Conservation (phyloP, 1,140 invertebrate species). For the Aphelinus atriplicis region DNA sequence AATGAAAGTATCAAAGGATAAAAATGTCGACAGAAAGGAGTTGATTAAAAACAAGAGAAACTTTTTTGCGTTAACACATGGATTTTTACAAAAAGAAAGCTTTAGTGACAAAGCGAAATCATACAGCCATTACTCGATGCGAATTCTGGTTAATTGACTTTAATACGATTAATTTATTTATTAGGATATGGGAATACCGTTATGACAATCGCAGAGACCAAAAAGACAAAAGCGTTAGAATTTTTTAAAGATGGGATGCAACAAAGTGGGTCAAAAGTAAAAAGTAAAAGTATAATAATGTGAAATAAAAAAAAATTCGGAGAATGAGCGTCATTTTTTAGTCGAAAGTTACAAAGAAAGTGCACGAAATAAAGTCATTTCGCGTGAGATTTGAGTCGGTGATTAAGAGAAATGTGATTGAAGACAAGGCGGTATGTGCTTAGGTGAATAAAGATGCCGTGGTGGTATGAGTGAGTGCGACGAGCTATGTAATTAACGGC, state of each 20-base stretch:
- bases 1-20: neutral
- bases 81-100: too few relatives aligned
- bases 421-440: constrained; percentile 23
- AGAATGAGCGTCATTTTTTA: constrained; percentile 2
- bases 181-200: too few relatives aligned
- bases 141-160: too few relatives aligned
- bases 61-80: too few relatives aligned
- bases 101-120: neutral
- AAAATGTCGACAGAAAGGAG: neutral
- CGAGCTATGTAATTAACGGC: constrained; percentile 37
- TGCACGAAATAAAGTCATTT: constrained; percentile 18
- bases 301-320: neutral
- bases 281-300: constrained; percentile 26
- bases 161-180: too few relatives aligned
- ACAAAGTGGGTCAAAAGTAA: constrained; percentile 25
- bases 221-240: neutral
- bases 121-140: neutral
- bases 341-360: constrained; percentile 23
- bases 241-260: neutral
- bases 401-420: constrained; percentile 14
- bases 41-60: too few relatives aligned
- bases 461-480: constrained; percentile 27
- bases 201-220: neutral
- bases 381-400: neutral
- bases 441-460: constrained; percentile 1